phyloP scores from a whole-genome alignment of 1,140 invertebrate genomes.

The Macrobrachium nipponense region DNA sequence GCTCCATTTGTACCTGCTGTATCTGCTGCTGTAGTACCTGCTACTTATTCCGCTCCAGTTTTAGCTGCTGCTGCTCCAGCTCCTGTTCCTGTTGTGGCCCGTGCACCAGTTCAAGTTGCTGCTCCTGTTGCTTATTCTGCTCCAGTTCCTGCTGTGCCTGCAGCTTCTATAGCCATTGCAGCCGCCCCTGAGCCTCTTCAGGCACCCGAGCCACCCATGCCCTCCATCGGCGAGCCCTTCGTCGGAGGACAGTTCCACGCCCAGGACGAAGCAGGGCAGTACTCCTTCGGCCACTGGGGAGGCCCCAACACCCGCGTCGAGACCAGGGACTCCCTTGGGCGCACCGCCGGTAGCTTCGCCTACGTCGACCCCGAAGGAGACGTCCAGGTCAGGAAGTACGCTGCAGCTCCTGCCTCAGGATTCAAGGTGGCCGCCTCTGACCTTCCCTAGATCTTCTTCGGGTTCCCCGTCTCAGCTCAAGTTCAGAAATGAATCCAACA shows the following conservation, averaged over 20 bases:
- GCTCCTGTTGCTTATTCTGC: neutral
- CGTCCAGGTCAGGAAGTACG: no score
- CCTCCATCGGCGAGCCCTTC: neutral
- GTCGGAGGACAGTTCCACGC: neutral
- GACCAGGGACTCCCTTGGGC: no score
- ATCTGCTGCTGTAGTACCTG: neutral
- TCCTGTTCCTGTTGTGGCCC: neutral
- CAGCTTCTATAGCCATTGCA: neutral
- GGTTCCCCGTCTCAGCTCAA: no score
- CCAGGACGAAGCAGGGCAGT: neutral
- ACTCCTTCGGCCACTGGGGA: no score
- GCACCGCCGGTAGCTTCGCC: no score
- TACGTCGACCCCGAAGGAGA: no score
- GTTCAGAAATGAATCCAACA: no score
- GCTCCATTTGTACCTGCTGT: neutral
- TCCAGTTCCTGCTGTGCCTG: neutral
- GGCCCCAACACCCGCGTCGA: no score
- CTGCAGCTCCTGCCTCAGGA: no score
- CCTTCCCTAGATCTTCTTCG: no score
- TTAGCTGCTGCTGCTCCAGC: neutral
- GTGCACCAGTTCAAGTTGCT: neutral
- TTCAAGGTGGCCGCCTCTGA: no score
- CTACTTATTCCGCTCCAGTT: neutral
- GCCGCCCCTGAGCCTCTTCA: neutral
- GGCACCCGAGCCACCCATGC: neutral